A percentile compares a stretch with the other conserved stretches of the same genome.
phyloP scores from a whole-genome alignment of 2,113 vertebrate genomes.

The Steatornis caripensis region DNA sequence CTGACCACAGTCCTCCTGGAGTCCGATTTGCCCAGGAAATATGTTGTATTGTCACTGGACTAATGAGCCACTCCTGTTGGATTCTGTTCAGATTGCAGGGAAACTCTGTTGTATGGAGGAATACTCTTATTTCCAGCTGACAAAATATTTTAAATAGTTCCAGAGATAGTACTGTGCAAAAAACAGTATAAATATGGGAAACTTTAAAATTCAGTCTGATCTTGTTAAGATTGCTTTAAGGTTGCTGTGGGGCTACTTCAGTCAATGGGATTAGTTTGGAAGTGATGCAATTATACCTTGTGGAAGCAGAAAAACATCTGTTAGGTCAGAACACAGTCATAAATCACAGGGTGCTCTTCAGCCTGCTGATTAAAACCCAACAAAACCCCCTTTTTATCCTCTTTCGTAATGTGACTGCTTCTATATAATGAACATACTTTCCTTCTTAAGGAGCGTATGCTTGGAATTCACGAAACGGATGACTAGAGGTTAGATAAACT shows the following conservation, averaged over 20 bases:
- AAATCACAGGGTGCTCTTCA: slow-evolving; percentile 9
- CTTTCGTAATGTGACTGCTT: not conserved
- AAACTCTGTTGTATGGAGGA: not conserved
- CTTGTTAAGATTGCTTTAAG: not conserved
- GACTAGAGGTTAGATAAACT: not conserved
- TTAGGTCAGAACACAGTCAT: not conserved
- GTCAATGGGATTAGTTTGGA: slow-evolving; percentile 19
- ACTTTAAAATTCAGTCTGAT: not conserved
- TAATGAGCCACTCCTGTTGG: not conserved
- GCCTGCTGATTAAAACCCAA: not conserved
- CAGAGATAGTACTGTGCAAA: not conserved
- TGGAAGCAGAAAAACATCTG: slow-evolving; percentile 17
- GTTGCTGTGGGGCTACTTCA: not conserved
- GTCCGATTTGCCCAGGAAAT: not conserved
- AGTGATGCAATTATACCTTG: not conserved
- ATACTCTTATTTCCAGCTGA: not conserved
- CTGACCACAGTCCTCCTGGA: not conserved
- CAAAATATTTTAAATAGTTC: not conserved
- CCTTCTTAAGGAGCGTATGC: not conserved
- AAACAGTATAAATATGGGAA: not conserved
- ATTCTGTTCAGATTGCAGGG: not conserved
- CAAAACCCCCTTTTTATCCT: not conserved
- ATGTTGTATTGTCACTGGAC: not conserved
- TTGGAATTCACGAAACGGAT: not conserved
- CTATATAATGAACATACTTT: not conserved